Base-by-base conservation (phyloP, 2,113 vertebrate genomes). In the Acanthochromis polyacanthus region DNA sequence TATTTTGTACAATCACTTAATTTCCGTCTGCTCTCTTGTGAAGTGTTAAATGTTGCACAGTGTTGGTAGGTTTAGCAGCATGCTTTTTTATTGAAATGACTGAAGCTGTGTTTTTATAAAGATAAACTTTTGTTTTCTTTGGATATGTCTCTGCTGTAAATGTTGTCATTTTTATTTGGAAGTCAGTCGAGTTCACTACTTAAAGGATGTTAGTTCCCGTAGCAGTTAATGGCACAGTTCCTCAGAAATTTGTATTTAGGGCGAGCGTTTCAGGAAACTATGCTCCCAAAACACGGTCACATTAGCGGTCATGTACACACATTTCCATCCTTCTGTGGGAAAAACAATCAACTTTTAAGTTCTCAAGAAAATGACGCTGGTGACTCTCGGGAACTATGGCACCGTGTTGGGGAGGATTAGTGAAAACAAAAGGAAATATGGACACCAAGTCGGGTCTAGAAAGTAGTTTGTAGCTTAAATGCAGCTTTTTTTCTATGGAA, bases 1-100 rank as follows among this genome's bases (percentile, higher is more conserved):
- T 71, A 70, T 86, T 84, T 81, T 69, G 65, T 86, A 76, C 79
- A 80, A 40, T 43, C 0, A 4, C 12, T 19, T 22, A 7, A 46
- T 62, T 81, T 58, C 20, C 60, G 67, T 70, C 22, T 73, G 1
- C 62, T 72, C 43, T 38, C 16, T 61, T 80, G 65, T 81, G 36
- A 76, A 51, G 57, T 78, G 55, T 56, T 71, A 72, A 57, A 74
- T 71, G 71, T 65, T 71, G 25, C 51, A 0, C 16, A 20, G 30
- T 67, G 52, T 50, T 23, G n/a, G 22, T 75, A 70, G 62, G 38
- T 66, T 63, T 46, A 73, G 30, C 28, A 52, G 74, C 71, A 83
- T 82, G 75, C 50, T 74, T 59, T 20, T 20, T 22, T 28, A 50
- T 61, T 61, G 40, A 80, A 56, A 72, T 10, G 8, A 67, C 10